These are phyloP conservation scores for Falco berigora DNA, from an alignment of 2,797 vertebrate species.

Conservation along the genomic window DNA sequence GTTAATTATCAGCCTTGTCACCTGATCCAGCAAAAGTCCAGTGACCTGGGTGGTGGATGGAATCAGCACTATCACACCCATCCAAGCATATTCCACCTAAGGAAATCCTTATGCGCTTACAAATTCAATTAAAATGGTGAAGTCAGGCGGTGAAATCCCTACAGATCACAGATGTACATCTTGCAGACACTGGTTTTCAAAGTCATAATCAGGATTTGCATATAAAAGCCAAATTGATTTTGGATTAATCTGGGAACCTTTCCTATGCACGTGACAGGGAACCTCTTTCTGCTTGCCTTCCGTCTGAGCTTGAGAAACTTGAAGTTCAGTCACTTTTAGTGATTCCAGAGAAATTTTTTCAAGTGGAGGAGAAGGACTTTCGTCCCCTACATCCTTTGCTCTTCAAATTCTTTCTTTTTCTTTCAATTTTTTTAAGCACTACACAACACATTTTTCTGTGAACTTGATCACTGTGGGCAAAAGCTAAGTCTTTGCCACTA, in stretches of 20 bases:
- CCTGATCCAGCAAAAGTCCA: background rate
- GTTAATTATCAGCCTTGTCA: too few species aligned
- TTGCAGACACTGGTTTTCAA: background rate
- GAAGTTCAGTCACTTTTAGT: background rate
- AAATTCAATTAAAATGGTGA: background rate
- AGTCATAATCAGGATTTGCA: background rate
- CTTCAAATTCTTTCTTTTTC: background rate
- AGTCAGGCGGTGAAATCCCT: background rate
- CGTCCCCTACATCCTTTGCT: background rate
- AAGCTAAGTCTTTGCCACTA: background rate
- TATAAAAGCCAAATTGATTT: background rate
- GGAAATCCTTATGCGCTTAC: background rate
- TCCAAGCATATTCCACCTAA: background rate
- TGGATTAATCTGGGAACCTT: background rate
- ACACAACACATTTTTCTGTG: background rate
- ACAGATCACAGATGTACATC: background rate
- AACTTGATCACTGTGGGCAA: background rate
- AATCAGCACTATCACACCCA: background rate
- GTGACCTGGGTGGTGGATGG: background rate
- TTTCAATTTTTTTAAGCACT: background rate
- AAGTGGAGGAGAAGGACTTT: background rate
- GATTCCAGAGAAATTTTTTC: background rate
- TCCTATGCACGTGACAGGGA: fast-evolving
- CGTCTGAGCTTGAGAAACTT: background rate
- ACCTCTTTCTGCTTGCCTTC: background rate